Base-by-base conservation (phyloP, 2,113 vertebrate genomes). In the Chiloscyllium plagiosum region DNA sequence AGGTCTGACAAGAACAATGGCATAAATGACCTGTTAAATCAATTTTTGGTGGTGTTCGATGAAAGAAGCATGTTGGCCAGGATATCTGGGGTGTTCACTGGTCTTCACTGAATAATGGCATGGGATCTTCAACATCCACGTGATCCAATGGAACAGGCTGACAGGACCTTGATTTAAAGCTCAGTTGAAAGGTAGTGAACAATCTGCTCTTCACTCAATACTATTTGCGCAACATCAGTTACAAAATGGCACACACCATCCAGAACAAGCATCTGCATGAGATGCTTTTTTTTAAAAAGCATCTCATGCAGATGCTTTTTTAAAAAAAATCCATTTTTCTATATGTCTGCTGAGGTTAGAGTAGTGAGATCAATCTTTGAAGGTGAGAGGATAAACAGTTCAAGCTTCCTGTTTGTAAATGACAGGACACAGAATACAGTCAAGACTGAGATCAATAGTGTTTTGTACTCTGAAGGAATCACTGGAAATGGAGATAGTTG, bases 181-280 rank as follows among this genome's bases (percentile, higher is more conserved):
- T 33, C 50, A 61, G 26, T 33, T 90, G 52, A 90, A 90, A 24
- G n/a, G 22, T 61, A 47, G 13, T 83, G 80, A 47, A 83, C 80
- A 93, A 68, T 66, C 29, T 66, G 89, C 61, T 93, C 61, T 93
- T 93, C 89, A 66, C 61, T 68, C 89, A 93, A 66, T 17, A 66
- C 26, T 93, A 66, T 92, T 93, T 93, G 89, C 89, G 89, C 61
- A 93, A 93, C 19, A 66, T n/a, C 89, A 37, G 8, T 66, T 68
- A 93, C n/a, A 93, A 93, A n/a, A 92, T 92, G n/a, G 61, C 89
- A 66, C 61, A 93, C 33, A 93, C n/a, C n/a, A 8, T 66, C 29
- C 65, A 65, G 89, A 68, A 7, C 37, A 68, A n/a, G 19, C n/a
- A 61, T 52, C 26, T 90, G n/a, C 52, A n/a, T 90, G 86, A 65